Base-by-base conservation (phyloP, 2,113 vertebrate genomes). In the Podarcis muralis region DNA sequence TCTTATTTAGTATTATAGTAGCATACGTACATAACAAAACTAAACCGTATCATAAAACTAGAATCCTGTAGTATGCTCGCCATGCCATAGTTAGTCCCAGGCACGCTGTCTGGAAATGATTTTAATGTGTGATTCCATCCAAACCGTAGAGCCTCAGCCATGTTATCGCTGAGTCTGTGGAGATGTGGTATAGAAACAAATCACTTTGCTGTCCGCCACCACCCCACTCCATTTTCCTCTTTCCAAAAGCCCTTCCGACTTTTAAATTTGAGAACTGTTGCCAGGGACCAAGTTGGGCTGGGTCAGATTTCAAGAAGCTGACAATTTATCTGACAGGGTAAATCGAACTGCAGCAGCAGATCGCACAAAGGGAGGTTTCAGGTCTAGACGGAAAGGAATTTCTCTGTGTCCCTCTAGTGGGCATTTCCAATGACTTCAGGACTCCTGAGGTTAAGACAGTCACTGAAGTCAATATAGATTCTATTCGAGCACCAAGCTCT, bases 71-170 rank as follows among this genome's bases (percentile, higher is more conserved):
- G 85, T 84, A 89, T 93, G 92, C 88, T 90, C 92, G 85, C 90
- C 59, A 74, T 83, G 92, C 92, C 85, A 81, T 23, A 4, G 57
- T 80, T 92, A 85, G 91, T 86, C 92, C 86, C 90, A 88, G 65
- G 89, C 87, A 90, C 2, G 0, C 71, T 91, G 85, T 87, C 91
- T 82, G 30, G 71, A 74, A 72, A 62, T 78, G 40, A 85, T 79
- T 91, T 84, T 69, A 92, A 88, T 94, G 65, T 85, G 9, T 80
- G 85, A 85, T 92, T 92, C 88, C 88, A 27, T 84, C 83, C 90
- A 92, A 92, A 95, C 94, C 88, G 92, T 91, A 85, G 94, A 74
- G 11, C 78, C 87, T 88, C 87, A 88, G 91, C 78, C 1, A 32
- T 74, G 84, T 78, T 81, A 69, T 62, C 68, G 72, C 82, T 91